phyloP scores from a whole-genome alignment of 2,113 vertebrate species.

The Trichomycterus rosablanca region DNA sequence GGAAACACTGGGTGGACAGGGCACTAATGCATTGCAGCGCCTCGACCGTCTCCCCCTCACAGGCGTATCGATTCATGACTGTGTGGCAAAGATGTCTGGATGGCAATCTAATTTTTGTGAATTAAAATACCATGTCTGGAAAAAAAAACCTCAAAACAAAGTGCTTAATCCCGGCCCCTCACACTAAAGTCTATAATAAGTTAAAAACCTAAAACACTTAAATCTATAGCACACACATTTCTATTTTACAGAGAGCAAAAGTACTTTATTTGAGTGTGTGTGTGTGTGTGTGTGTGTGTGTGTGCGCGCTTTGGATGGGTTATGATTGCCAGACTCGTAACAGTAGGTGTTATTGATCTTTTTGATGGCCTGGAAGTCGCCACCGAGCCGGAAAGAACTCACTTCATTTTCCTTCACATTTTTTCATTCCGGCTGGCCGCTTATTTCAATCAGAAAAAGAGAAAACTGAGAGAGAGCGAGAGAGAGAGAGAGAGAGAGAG shows the following conservation, averaged over 20 bases:
- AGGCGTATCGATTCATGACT: too few species aligned
- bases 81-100: too few species aligned
- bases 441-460: slow-evolving; percentile 7
- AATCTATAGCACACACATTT: background rate
- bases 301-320: background rate
- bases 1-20: too few species aligned
- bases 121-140: too few species aligned
- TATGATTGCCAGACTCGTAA: slow-evolving; percentile 14
- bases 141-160: too few species aligned
- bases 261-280: slow-evolving; percentile 10
- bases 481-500: slow-evolving; percentile 6
- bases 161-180: too few species aligned
- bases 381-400: slow-evolving; percentile 1
- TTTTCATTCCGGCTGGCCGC: background rate
- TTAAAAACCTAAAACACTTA: background rate
- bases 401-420: slow-evolving; percentile 14
- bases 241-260: too few species aligned
- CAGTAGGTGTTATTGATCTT: slow-evolving; percentile 17
- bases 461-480: background rate
- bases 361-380: slow-evolving; percentile 23
- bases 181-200: too few species aligned
- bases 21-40: too few species aligned
- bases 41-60: too few species aligned
- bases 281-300: slow-evolving; percentile 22
- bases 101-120: too few species aligned